Percentiles rank a stretch among this genome's conserved stretches.
Conservation (phyloP, 2,797 vertebrate species). For the Rhinophrynus dorsalis region DNA sequence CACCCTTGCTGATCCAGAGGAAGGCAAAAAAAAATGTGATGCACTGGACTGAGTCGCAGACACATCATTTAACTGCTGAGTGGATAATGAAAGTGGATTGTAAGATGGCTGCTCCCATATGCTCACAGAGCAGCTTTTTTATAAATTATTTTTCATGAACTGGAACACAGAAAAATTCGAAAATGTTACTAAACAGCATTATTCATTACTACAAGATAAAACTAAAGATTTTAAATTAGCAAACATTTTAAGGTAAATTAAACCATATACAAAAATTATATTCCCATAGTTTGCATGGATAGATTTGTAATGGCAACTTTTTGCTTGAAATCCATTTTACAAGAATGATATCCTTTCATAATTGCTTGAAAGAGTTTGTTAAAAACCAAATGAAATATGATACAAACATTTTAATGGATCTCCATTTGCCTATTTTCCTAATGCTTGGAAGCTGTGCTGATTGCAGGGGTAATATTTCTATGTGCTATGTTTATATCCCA, state of each 20-base stretch:
- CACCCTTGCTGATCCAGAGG: no score
- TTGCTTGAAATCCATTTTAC: background rate
- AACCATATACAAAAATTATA: background rate
- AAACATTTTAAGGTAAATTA: background rate
- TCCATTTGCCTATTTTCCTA: background rate
- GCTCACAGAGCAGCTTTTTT: no score
- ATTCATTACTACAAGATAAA: no score
- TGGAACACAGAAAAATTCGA: no score
- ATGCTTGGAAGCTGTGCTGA: conserved; percentile 1
- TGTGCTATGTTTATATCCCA: background rate
- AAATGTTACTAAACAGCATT: no score
- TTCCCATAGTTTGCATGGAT: background rate
- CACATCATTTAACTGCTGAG: no score
- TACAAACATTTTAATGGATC: background rate
- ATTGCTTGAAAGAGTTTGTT: background rate
- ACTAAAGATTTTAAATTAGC: background rate
- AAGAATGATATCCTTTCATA: background rate
- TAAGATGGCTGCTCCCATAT: no score
- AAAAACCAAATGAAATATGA: background rate
- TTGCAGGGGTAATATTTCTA: conserved; percentile 11
- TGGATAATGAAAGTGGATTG: no score
- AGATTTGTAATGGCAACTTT: background rate
- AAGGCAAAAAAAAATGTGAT: no score
- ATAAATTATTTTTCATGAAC: no score
- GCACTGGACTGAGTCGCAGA: no score